Evolutionary conservation across 2,113 vertebrate species (phyloP).

Genomic region (Psittacula cyanocephala): DNA sequence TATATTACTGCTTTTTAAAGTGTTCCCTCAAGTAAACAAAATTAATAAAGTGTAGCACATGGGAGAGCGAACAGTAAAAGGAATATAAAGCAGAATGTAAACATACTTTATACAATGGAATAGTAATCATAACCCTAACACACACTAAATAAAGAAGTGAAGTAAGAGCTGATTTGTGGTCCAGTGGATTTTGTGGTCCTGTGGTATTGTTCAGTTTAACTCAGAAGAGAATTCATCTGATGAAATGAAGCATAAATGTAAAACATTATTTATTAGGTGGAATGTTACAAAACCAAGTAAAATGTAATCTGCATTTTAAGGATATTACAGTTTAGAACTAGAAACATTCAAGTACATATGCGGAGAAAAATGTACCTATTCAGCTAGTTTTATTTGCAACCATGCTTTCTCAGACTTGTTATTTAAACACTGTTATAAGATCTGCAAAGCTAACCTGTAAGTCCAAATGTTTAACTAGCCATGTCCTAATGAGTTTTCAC

Average conservation of each 20-base stretch:
- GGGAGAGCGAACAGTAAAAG: background rate
- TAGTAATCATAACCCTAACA: background rate
- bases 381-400: background rate
- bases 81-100: background rate
- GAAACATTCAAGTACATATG: background rate
- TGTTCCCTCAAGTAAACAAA: background rate
- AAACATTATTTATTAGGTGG: background rate
- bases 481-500: background rate
- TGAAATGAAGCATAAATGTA: background rate
- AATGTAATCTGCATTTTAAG: background rate
- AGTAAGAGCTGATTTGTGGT: background rate
- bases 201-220: background rate
- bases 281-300: background rate
- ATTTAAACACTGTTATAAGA: background rate
- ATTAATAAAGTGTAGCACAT: background rate
- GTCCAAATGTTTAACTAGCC: background rate
- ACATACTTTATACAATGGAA: background rate
- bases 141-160: background rate
- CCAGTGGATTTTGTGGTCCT: background rate
- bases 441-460: background rate
- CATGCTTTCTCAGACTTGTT: background rate
- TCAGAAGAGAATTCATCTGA: background rate
- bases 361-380: background rate
- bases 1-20: background rate
- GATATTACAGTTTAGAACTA: background rate